Evolutionary conservation across 2,113 vertebrate genomes (phyloP).

Genomic region (Platanista minor): DNA sequence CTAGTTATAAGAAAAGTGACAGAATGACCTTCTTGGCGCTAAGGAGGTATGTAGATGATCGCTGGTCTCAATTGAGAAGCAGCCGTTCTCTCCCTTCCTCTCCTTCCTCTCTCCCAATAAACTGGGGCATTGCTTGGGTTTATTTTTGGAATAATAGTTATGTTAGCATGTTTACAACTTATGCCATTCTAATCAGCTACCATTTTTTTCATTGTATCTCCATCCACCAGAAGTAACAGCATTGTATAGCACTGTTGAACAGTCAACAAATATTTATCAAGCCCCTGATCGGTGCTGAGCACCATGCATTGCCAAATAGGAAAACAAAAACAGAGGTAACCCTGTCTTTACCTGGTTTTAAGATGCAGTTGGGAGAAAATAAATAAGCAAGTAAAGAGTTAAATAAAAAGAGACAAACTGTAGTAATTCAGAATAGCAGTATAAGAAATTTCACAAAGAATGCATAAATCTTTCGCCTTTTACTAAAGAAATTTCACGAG

Average conservation of each 20-base stretch:
- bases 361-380: slow-evolving; percentile 3
- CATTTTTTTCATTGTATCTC: slow-evolving; percentile 15
- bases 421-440: slow-evolving; percentile 1
- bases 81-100: neutral
- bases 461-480: too few relatives aligned
- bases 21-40: neutral
- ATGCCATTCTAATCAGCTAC: neutral
- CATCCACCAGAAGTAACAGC: slow-evolving; percentile 23
- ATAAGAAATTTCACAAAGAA: slow-evolving; percentile 17
- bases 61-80: neutral
- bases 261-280: slow-evolving; percentile 44
- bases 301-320: neutral
- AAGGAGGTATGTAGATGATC: neutral
- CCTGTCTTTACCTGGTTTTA: neutral
- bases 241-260: neutral
- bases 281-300: neutral
- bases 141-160: slow-evolving; percentile 13
- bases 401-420: slow-evolving; percentile 22
- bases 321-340: neutral
- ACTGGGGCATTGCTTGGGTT: neutral
- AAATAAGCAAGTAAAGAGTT: neutral
- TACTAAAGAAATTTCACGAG: slow-evolving; percentile 24
- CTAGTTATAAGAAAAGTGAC: neutral
- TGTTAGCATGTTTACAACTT: neutral
- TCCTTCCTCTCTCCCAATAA: neutral